Percentiles rank a stretch among this genome's conserved stretches.
These are phyloP conservation scores for Vidua macroura DNA, from an alignment of 2,113 vertebrate species.

Conservation along the genomic window DNA sequence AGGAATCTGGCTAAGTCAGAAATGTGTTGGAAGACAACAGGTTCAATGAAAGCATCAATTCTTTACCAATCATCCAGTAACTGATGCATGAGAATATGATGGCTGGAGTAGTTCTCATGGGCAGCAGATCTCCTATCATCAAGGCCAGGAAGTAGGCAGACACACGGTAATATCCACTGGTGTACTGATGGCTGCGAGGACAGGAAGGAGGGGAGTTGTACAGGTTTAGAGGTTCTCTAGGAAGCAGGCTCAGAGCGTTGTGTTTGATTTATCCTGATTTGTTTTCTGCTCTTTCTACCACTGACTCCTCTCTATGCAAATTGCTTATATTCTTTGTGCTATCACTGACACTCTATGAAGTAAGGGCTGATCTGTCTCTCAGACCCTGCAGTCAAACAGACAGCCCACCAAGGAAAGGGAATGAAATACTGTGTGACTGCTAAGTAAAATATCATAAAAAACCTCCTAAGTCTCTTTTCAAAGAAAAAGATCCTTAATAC, in stretches of 20 bases:
- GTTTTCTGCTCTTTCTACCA: not conserved
- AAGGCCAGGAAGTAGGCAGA: constrained; percentile 71
- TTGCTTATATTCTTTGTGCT: not conserved
- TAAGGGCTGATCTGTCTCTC: not conserved
- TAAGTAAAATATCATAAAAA: not conserved
- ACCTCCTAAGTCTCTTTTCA: not conserved
- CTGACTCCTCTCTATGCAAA: not conserved
- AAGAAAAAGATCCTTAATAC: not conserved
- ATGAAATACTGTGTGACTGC: not conserved
- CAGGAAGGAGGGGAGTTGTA: constrained; percentile 35
- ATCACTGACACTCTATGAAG: not conserved
- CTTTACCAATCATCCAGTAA: constrained; percentile 75
- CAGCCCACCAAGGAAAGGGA: not conserved
- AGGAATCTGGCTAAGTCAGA: not conserved
- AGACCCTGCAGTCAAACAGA: not conserved
- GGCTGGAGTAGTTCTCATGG: constrained; percentile 70
- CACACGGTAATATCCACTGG: constrained; percentile 71
- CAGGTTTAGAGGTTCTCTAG: not conserved
- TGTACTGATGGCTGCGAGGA: constrained; percentile 69
- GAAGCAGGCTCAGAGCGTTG: not conserved
- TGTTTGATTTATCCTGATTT: not conserved
- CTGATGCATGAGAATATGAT: constrained; percentile 67
- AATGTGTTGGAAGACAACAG: not conserved
- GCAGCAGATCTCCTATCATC: constrained; percentile 69
- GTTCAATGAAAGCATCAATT: constrained; percentile 29